phyloP scores from a whole-genome alignment of 2,888 invertebrate genomes.

The Galerucella nymphaeae region DNA sequence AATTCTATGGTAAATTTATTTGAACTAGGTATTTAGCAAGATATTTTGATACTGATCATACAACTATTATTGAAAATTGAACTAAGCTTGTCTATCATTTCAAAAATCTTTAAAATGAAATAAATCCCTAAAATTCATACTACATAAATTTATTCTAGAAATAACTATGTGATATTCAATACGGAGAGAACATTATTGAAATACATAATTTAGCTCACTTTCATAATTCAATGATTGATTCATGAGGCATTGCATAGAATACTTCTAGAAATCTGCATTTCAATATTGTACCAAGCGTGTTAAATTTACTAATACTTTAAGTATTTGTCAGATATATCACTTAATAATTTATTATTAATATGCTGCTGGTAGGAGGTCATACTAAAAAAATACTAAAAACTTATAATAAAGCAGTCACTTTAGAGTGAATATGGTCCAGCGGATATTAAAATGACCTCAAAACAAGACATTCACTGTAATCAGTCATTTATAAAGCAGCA shows the following conservation, averaged over 20 bases:
- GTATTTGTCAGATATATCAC: constrained; percentile 12
- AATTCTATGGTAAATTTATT: constrained; percentile 40
- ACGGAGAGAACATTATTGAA: background rate
- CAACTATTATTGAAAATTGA: constrained; percentile 42
- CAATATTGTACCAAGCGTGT: constrained; percentile 1
- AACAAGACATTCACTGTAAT: constrained; percentile 2
- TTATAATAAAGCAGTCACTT: background rate
- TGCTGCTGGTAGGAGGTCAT: background rate
- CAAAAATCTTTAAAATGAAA: constrained; percentile 16
- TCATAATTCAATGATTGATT: background rate
- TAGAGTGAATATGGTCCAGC: background rate
- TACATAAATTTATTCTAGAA: constrained; percentile 1
- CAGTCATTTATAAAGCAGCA: background rate
- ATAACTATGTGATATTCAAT: background rate
- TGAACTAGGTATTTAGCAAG: constrained; percentile 38
- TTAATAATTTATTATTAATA: background rate
- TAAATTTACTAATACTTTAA: constrained; percentile 10
- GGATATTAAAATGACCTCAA: background rate
- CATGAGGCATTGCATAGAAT: background rate
- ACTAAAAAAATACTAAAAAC: constrained; percentile 7
- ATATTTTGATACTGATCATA: constrained; percentile 50
- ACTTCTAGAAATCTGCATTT: background rate
- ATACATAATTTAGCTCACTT: constrained; percentile 7
- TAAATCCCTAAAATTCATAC: background rate
- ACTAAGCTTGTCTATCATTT: constrained; percentile 20